Base-by-base conservation (phyloP, 2,797 vertebrate species). In the Sebastiscus albofasciatus region DNA sequence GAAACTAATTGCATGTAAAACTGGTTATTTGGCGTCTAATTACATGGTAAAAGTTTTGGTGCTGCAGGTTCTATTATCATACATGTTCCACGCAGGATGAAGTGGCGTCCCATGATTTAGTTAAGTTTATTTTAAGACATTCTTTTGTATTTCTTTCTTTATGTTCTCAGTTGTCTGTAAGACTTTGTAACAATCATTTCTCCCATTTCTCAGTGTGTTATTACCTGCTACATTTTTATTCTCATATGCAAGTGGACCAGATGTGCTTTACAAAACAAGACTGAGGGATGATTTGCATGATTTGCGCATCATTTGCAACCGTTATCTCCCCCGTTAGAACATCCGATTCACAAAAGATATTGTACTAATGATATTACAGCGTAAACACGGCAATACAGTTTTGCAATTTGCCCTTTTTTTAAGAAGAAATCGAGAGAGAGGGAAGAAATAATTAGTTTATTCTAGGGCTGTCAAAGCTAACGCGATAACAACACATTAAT, bases 1-100 rank as follows among this genome's bases (percentile, higher is more conserved):
- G 60, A 68, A 74, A 69, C 62, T 86, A 82, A 91, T 82, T 86
- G 70, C 74, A 73, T 26, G 12, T 52, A 52, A 52, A 52, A n/a
- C 49, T 52, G 18, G 39, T 70, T 76, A 26, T 62, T 52, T 65
- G 64, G 24, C 66, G 70, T 62, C 24, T 83, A 75, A 79, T 90
- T 80, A 72, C 75, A 58, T 22, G 18, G 68, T 11, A 29, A 70
- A 31, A 26, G 56, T 66, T 60, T 46, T 10, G 64, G 34, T n/a
- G 62, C 71, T 73, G 67, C 69, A 36, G 68, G 24, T 65, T 39
- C 54, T 61, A 24, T 60, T 55, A 14, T 62, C 56, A 26, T 46
- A 59, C 59, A 65, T 64, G 27, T 80, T 67, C 5, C 52, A 4
- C 6, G 4, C 6, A 36, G 8, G 27, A 72, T 5, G 52, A 42